Conservation (phyloP, 1,140 invertebrate species). For the Drosophila fuyamai region DNA sequence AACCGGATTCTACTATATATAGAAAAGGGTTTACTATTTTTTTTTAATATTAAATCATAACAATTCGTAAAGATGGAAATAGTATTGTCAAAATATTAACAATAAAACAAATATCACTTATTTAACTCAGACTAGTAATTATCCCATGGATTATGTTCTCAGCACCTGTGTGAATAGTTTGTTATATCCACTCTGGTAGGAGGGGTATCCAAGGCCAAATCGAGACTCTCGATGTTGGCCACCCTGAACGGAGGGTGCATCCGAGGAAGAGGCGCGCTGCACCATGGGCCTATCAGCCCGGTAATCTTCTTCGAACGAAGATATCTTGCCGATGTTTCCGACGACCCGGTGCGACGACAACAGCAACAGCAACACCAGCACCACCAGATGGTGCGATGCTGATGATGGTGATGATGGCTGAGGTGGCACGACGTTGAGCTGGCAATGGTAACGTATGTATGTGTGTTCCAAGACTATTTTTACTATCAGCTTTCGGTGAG, state of each 20-base stretch:
- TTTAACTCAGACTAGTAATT: not conserved
- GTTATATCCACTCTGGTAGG: conserved; percentile 93
- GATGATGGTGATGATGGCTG: conserved; percentile 14
- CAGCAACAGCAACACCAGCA: conserved; percentile 24
- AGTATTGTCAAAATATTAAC: too few species aligned
- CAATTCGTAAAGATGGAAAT: too few species aligned
- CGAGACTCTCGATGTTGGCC: conserved; percentile 84
- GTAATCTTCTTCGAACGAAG: conserved; percentile 84
- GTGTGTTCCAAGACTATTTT: conserved; percentile 9
- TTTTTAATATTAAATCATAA: too few species aligned
- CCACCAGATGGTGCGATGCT: conserved; percentile 41
- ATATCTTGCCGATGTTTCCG: conserved; percentile 82
- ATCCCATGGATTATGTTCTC: not conserved
- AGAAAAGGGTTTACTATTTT: too few species aligned
- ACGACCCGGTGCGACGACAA: conserved; percentile 60
- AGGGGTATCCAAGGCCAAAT: conserved; percentile 89
- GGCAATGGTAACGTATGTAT: conserved; percentile 35
- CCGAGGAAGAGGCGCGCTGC: conserved; percentile 84
- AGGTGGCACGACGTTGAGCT: conserved; percentile 32
- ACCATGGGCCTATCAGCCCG: conserved; percentile 85
- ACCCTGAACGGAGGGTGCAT: conserved; percentile 84
- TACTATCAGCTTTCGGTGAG: conserved; percentile 1
- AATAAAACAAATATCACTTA: not conserved
- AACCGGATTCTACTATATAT: too few species aligned
- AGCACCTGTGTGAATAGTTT: conserved; percentile 94